Evolutionary conservation across 2,888 invertebrate genomes (phyloP).

Genomic region (Drosophila testacea): DNA sequence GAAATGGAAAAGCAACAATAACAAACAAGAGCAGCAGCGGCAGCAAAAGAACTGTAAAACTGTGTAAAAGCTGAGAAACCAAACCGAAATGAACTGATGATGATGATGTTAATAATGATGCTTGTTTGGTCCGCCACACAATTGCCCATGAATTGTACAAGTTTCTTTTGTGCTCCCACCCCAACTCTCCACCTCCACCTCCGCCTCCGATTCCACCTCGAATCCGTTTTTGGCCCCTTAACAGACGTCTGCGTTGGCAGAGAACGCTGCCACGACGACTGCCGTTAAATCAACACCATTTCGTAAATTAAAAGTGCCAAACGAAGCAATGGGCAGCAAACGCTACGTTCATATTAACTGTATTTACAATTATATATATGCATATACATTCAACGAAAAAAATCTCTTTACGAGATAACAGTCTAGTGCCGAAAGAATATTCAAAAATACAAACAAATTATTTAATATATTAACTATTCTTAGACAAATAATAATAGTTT

Average conservation of each 20-base stretch:
- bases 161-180: constrained; percentile 57
- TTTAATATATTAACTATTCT: no score
- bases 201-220: neutral
- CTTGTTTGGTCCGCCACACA: constrained; percentile 56
- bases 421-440: no score
- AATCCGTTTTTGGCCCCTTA: neutral
- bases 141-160: constrained; percentile 67
- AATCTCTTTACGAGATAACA: no score
- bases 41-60: constrained; percentile 7
- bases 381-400: neutral
- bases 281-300: constrained; percentile 83
- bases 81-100: constrained; percentile 34
- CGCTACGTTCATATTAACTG: constrained; percentile 69
- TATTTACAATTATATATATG: constrained; percentile 72
- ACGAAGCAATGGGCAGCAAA: constrained; percentile 45
- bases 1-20: constrained; percentile 27
- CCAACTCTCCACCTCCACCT: constrained; percentile 19
- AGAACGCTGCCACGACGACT: constrained; percentile 42
- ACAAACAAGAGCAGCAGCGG: neutral
- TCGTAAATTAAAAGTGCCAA: constrained; percentile 81
- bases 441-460: neutral
- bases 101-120: constrained; percentile 39
- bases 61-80: constrained; percentile 31
- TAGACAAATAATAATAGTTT: no score
- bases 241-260: constrained; percentile 23